A percentile compares a stretch with the other conserved stretches of the same genome.
phyloP scores from a whole-genome alignment of 2,888 invertebrate genomes.

The Acleris literana region DNA sequence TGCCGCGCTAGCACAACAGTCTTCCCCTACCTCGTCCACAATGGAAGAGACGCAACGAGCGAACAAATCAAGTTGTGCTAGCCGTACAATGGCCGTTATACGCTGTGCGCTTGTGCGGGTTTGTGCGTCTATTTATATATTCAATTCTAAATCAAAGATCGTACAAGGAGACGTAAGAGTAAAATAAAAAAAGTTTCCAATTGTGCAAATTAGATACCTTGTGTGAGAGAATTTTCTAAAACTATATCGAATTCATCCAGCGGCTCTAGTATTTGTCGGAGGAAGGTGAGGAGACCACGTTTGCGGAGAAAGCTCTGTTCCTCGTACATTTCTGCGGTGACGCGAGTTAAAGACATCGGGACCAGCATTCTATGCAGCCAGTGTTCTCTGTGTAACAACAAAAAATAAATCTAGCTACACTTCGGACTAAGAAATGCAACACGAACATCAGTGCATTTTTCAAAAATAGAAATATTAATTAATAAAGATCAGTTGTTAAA shows the following conservation, averaged over 20 bases:
- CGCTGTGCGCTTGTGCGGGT: background rate
- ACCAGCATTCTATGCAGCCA: constrained; percentile 94
- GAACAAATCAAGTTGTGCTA: too few relatives aligned
- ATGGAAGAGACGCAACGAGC: too few relatives aligned
- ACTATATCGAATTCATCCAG: constrained; percentile 95
- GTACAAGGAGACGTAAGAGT: background rate
- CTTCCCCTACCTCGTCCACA: too few relatives aligned
- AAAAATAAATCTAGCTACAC: background rate
- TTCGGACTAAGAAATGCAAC: too few relatives aligned
- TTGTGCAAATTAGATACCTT: constrained; percentile 66
- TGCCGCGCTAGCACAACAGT: too few relatives aligned
- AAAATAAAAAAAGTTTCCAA: background rate
- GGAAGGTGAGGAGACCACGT: constrained; percentile 92
- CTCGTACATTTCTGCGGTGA: constrained; percentile 97
- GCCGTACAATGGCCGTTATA: too few relatives aligned
- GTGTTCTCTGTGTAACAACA: constrained; percentile 87
- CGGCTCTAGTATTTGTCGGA: constrained; percentile 95
- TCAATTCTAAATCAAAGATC: background rate
- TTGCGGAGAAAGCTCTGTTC: constrained; percentile 97
- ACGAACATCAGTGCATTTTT: too few relatives aligned
- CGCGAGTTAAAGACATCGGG: constrained; percentile 95
- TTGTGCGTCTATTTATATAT: background rate
- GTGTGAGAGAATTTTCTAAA: constrained; percentile 92
- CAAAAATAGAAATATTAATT: too few relatives aligned
- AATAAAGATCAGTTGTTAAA: too few relatives aligned